Percentiles rank a stretch among this genome's conserved stretches.
These are phyloP conservation scores for Oreochromis aureus DNA, from an alignment of 2,113 vertebrate genomes.

Conservation along the genomic window DNA sequence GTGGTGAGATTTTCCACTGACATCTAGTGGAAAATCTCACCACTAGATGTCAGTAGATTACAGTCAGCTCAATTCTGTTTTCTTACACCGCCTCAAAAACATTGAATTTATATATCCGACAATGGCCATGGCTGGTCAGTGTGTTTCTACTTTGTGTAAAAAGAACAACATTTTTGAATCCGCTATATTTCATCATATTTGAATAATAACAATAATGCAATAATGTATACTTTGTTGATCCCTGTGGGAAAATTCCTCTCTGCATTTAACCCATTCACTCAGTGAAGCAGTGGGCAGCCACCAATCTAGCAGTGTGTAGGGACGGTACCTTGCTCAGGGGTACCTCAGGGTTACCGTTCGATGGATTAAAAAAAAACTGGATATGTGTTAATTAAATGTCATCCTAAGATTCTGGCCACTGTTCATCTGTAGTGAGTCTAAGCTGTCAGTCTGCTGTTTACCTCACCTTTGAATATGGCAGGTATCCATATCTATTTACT, in stretches of 20 bases:
- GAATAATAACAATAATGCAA: background rate
- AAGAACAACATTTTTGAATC: background rate
- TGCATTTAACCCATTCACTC: background rate
- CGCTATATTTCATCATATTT: background rate
- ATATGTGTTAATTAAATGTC: background rate
- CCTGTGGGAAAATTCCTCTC: fast-evolving
- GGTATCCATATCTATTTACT: background rate
- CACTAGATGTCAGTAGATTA: background rate
- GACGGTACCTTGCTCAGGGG: background rate
- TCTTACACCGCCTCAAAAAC: background rate
- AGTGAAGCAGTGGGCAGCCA: background rate
- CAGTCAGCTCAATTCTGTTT: background rate
- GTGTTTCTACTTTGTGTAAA: background rate
- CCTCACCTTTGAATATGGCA: background rate
- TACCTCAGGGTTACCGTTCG: fast-evolving
- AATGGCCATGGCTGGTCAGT: background rate
- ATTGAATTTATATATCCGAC: background rate
- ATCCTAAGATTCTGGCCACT: background rate
- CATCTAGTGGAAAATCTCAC: background rate
- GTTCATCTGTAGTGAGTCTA: background rate
- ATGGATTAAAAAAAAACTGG: background rate
- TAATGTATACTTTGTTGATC: background rate
- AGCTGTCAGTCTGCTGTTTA: background rate
- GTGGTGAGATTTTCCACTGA: background rate
- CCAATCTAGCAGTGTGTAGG: background rate